phyloP scores from a whole-genome alignment of 1,140 invertebrate species.

The Paraescarpia echinospica region DNA sequence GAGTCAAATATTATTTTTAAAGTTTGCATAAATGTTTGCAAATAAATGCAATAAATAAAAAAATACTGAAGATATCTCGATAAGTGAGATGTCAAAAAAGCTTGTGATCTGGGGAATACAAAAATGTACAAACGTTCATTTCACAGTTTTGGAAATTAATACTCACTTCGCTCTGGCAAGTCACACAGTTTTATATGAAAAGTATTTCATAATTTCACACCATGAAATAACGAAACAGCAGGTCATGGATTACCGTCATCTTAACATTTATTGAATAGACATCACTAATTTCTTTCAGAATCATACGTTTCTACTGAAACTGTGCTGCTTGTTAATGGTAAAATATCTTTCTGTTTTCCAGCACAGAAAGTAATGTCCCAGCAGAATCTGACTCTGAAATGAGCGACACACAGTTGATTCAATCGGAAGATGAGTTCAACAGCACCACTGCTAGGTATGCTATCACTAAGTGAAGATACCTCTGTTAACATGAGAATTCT shows the following conservation, averaged over 20 bases:
- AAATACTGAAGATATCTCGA: too few relatives aligned
- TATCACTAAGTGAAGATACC: background rate
- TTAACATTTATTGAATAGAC: background rate
- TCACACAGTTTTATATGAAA: background rate
- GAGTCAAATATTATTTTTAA: too few relatives aligned
- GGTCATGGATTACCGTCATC: background rate
- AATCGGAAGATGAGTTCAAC: background rate
- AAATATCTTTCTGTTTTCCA: background rate
- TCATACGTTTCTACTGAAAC: background rate
- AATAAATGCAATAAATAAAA: too few relatives aligned
- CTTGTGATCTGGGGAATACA: too few relatives aligned
- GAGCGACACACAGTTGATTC: background rate
- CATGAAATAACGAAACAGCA: background rate
- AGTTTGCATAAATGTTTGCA: too few relatives aligned
- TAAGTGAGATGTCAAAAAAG: too few relatives aligned
- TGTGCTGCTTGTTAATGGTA: background rate
- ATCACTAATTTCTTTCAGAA: background rate
- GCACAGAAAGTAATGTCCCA: background rate
- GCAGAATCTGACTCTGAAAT: background rate
- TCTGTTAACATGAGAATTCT: constrained; percentile 10
- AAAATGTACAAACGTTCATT: too few relatives aligned
- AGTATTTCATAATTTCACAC: background rate
- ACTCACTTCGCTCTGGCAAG: too few relatives aligned
- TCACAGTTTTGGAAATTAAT: too few relatives aligned
- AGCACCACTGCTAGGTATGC: background rate